phyloP scores from a whole-genome alignment of 2,113 vertebrate genomes.

The Theropithecus gelada region DNA sequence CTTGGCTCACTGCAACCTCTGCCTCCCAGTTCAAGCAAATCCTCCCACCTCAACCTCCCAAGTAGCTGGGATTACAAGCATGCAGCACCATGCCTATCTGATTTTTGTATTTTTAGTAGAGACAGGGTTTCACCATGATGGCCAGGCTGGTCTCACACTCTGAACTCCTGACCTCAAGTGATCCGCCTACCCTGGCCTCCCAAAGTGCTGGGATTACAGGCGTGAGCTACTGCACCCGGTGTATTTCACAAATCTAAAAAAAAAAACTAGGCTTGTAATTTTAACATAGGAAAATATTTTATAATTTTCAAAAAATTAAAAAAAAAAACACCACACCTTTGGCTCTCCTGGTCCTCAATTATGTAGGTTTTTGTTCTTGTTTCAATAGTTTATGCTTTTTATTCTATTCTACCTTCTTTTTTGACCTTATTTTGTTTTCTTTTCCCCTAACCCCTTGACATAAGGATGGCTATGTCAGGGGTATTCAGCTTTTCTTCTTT shows the following conservation, averaged over 20 bases:
- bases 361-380: background rate
- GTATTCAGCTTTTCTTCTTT: background rate
- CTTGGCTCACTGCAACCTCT: too few species aligned
- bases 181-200: too few species aligned
- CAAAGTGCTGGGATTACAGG: too few species aligned
- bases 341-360: background rate
- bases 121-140: too few species aligned
- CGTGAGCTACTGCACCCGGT: accelerated
- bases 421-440: background rate
- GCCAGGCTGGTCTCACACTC: too few species aligned
- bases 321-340: background rate
- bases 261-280: background rate
- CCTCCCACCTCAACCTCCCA: too few species aligned
- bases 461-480: background rate
- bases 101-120: too few species aligned
- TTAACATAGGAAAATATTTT: background rate
- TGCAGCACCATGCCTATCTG: too few species aligned
- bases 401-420: background rate
- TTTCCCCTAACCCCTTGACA: background rate
- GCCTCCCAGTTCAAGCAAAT: too few species aligned
- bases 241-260: background rate
- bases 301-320: background rate
- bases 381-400: background rate
- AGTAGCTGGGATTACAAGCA: too few species aligned
- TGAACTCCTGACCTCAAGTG: too few species aligned